Evolutionary conservation across 2,113 vertebrate species (phyloP), one percentile per base, ranked within the genome.

Genomic region (Alaudala cheleensis): DNA sequence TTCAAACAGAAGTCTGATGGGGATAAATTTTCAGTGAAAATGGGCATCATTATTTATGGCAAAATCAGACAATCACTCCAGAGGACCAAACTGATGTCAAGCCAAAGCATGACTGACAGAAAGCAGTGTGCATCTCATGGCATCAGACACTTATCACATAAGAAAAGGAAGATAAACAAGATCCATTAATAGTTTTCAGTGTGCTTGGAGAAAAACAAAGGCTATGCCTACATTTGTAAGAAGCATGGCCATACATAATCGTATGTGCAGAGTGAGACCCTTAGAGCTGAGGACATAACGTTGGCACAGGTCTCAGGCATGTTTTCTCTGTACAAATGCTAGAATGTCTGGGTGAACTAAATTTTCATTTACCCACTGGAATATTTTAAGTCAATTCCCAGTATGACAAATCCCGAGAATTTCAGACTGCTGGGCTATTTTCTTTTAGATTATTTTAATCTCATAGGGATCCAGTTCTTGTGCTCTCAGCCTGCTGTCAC

Each of bases 71-170:
- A 64, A 45, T 24, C 24, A n/a, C 19, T 49, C 2, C 13, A 57
- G 10, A 50, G 25, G 17, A n/a, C 17, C 18, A 18, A 77, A 23
- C 1, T 61, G 53, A 81, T 53, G 29, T 29, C 42, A 37, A 58
- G 24, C 9, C 60, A 76, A 25, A 69, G 11, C 12, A 37, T 3
- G 11, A n/a, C 39, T 33, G 26, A n/a, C 22, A 93, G 65, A 66
- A 65, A 61, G 15, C 1, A 39, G 67, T 1, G 0, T 9, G 14
- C 0, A 1, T 56, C 47, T 53, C 2, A 4, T 39, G 21, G 42
- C 13, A 11, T 47, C 34, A 82, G 18, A 39, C 5, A 13, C 15
- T 60, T 12, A 58, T 26, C 6, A 76, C 29, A 29, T 15, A 64
- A 58, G 17, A 53, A 74, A 54, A 66, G 4, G 20, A 71, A 72